These are phyloP conservation scores for Caranx melampygus DNA, from an alignment of 2,113 vertebrate genomes.

Conservation along the genomic window DNA sequence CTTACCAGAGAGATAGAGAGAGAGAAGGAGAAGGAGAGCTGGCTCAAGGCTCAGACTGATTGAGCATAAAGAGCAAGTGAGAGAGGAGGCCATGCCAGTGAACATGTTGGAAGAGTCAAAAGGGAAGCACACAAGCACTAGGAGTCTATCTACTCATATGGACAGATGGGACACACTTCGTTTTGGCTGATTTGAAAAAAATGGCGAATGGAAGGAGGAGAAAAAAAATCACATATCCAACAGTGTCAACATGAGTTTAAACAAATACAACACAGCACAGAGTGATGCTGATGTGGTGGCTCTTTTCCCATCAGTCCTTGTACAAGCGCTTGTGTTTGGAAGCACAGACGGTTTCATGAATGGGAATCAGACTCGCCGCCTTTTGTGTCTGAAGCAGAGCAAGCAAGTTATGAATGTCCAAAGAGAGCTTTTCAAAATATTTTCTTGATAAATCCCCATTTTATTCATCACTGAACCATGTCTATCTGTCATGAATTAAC, in stretches of 20 bases:
- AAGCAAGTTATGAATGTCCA: not conserved
- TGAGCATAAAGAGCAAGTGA: conserved; percentile 33
- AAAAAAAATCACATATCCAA: not conserved
- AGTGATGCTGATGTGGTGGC: conserved; percentile 22
- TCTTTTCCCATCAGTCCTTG: conserved; percentile 4
- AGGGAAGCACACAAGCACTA: not conserved
- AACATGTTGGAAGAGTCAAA: conserved; percentile 53
- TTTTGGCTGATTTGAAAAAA: conserved; percentile 24
- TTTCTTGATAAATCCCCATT: conserved; percentile 21
- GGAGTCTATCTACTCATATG: conserved; percentile 17
- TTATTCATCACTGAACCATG: conserved; percentile 33
- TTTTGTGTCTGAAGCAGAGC: conserved; percentile 23
- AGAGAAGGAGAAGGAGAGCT: not conserved
- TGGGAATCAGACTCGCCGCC: not conserved
- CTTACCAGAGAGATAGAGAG: conserved; percentile 33
- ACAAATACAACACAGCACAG: not conserved
- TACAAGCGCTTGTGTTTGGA: conserved; percentile 6
- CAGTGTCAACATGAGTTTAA: not conserved
- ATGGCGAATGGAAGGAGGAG: not conserved
- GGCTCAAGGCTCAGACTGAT: conserved; percentile 49
- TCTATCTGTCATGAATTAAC: conserved; percentile 44
- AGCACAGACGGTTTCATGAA: conserved; percentile 21
- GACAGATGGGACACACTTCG: conserved; percentile 55
- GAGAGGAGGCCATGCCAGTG: conserved; percentile 40
- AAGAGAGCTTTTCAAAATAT: conserved; percentile 18